These are phyloP conservation scores for Cerastis leucographa DNA, from an alignment of 2,888 invertebrate genomes.

Conservation along the genomic window DNA sequence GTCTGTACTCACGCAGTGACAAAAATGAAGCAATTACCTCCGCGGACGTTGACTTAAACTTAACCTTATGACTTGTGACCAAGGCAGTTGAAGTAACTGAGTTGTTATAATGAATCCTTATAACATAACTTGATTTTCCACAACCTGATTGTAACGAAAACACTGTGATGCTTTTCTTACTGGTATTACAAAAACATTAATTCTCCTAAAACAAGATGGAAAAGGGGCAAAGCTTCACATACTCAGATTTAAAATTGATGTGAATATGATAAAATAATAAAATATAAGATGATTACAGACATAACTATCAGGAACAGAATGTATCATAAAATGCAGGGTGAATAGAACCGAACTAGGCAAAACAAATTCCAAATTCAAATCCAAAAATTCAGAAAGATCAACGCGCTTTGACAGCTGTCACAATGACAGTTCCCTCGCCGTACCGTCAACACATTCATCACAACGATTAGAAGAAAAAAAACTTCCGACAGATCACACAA, in stretches of 20 bases:
- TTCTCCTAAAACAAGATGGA: neutral
- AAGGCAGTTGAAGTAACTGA: slow-evolving; percentile 19
- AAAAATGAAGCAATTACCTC: slow-evolving; percentile 70
- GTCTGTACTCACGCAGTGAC: slow-evolving; percentile 62
- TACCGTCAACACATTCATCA: slow-evolving; percentile 45
- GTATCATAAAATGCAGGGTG: neutral
- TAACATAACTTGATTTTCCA: neutral
- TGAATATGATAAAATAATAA: neutral
- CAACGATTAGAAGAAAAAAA: slow-evolving; percentile 61
- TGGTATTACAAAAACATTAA: neutral
- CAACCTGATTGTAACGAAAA: neutral
- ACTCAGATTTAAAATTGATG: neutral
- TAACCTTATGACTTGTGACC: slow-evolving; percentile 52
- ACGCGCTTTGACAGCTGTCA: slow-evolving; percentile 22
- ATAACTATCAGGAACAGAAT: neutral
- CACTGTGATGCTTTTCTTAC: neutral
- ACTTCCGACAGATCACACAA: slow-evolving; percentile 78
- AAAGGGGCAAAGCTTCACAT: neutral
- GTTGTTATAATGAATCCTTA: slow-evolving; percentile 9
- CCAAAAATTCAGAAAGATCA: neutral
- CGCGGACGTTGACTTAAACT: slow-evolving; percentile 69
- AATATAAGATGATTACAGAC: neutral
- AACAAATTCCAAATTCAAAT: neutral
- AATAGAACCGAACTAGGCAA: too few species aligned
- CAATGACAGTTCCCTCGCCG: slow-evolving; percentile 21